Percentiles rank a stretch among this genome's conserved stretches.
Evolutionary conservation across 2,797 vertebrate species (phyloP).

Genomic region (Semaprochilodus insignis): DNA sequence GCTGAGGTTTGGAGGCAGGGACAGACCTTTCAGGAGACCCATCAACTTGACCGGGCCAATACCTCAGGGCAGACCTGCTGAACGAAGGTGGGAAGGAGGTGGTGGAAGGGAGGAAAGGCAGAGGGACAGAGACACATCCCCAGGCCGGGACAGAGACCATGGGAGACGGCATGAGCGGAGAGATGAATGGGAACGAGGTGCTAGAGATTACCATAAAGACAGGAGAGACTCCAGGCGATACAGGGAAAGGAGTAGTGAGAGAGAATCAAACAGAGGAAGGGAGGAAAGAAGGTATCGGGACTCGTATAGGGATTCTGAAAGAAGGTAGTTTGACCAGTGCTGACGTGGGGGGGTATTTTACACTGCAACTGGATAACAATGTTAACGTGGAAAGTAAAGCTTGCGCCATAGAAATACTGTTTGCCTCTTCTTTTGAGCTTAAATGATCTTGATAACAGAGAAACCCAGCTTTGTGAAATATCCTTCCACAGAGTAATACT

Average conservation of each 20-base stretch:
- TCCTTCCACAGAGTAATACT: too few relatives aligned
- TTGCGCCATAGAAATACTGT: not conserved
- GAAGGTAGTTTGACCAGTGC: slow-evolving; percentile 4
- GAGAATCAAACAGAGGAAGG: slow-evolving; percentile 46
- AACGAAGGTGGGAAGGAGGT: slow-evolving; percentile 68
- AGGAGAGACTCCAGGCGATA: slow-evolving; percentile 72
- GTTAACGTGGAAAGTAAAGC: too few relatives aligned
- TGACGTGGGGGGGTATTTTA: not conserved
- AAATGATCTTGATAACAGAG: too few relatives aligned
- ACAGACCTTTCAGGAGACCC: slow-evolving; percentile 94
- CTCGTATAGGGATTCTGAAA: slow-evolving; percentile 37
- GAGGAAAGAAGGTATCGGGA: slow-evolving; percentile 48
- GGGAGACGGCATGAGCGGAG: slow-evolving; percentile 78
- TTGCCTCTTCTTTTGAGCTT: not conserved
- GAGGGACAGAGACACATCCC: slow-evolving; percentile 67
- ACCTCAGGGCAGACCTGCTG: slow-evolving; percentile 62
- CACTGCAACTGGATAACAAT: not conserved
- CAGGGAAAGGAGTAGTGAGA: slow-evolving; percentile 66
- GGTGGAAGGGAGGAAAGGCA: slow-evolving; percentile 71
- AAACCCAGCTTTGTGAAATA: too few relatives aligned
- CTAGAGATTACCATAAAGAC: slow-evolving; percentile 67
- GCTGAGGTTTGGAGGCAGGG: slow-evolving; percentile 93
- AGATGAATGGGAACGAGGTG: slow-evolving; percentile 76
- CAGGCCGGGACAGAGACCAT: slow-evolving; percentile 70
- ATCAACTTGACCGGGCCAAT: slow-evolving; percentile 83